Percentiles rank a stretch among this genome's conserved stretches.
Conservation (phyloP, 2,797 vertebrate genomes). For the Molothrus aeneus region DNA sequence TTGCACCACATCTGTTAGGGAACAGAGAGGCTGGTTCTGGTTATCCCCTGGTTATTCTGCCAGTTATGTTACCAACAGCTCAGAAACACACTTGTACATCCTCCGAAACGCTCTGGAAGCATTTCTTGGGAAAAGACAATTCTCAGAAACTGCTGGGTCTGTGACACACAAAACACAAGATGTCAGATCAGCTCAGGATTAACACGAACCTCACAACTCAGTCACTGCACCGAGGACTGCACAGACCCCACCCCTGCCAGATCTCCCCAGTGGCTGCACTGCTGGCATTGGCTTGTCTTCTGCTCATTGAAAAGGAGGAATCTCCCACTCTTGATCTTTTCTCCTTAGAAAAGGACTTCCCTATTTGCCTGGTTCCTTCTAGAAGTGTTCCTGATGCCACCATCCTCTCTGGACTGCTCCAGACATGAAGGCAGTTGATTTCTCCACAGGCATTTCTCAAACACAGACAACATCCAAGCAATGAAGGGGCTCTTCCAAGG, state of each 20-base stretch:
- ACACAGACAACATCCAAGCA: not conserved
- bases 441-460: not conserved
- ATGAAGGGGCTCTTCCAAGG: not conserved
- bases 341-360: not conserved
- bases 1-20: not conserved
- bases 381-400: not conserved
- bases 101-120: not conserved
- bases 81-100: not conserved
- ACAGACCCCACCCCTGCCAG: not conserved
- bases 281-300: not conserved
- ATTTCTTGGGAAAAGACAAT: not conserved
- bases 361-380: not conserved
- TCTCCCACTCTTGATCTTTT: not conserved
- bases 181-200: not conserved
- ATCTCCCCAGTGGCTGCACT: not conserved
- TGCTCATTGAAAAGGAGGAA: not conserved
- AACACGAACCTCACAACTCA: not conserved
- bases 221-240: not conserved
- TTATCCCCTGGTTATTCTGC: not conserved
- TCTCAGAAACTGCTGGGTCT: not conserved
- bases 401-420: not conserved
- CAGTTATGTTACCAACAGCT: not conserved
- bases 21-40: not conserved
- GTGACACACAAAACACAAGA: not conserved
- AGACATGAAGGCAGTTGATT: not conserved